phyloP scores from a whole-genome alignment of 2,113 vertebrate genomes.

The Erythrocercus mccallii region DNA sequence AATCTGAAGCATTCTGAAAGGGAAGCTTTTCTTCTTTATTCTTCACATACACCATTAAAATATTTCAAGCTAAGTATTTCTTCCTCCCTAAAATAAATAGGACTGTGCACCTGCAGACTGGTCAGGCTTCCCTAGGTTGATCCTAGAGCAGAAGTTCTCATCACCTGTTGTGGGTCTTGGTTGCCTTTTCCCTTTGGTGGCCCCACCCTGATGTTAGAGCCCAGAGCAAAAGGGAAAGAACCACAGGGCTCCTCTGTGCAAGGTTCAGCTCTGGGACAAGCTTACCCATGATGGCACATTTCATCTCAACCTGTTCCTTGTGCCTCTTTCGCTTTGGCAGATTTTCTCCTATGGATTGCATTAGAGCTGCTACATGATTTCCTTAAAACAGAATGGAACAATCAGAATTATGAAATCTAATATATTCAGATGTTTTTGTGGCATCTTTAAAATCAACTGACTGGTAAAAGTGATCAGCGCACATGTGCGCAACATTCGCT shows the following conservation, averaged over 20 bases:
- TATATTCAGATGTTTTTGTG: neutral
- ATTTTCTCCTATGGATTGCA: neutral
- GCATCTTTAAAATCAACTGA: neutral
- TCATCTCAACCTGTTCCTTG: neutral
- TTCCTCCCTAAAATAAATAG: neutral
- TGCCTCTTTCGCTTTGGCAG: neutral
- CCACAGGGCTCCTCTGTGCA: neutral
- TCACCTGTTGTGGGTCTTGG: neutral
- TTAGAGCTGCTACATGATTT: neutral
- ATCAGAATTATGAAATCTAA: neutral
- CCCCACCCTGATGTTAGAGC: neutral
- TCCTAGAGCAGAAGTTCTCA: neutral
- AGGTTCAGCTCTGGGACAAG: neutral
- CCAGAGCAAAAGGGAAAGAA: neutral
- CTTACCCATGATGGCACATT: neutral
- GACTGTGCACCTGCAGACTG: neutral
- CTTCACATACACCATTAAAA: neutral
- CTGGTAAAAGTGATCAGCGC: neutral
- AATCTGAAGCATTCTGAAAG: neutral
- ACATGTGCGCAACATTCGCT: neutral
- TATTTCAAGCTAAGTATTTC: neutral
- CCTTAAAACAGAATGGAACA: neutral
- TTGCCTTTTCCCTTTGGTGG: neutral
- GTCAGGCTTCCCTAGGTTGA: neutral
- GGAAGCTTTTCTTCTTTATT: neutral